phyloP scores from a whole-genome alignment of 2,888 invertebrate species.

The Scaptomyza flava region DNA sequence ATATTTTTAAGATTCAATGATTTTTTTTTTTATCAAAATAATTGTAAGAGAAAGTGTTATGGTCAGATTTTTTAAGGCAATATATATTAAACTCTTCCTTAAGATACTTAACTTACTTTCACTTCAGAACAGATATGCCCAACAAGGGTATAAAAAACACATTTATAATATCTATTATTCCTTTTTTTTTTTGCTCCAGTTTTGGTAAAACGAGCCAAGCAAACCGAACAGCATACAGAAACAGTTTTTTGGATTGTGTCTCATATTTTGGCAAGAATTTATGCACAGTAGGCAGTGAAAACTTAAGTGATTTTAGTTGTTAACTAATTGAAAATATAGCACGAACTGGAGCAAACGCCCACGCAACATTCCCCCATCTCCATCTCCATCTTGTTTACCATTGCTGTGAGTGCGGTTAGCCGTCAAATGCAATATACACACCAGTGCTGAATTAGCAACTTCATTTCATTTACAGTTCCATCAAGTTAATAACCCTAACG shows the following conservation, averaged over 20 bases:
- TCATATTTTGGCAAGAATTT: constrained; percentile 59
- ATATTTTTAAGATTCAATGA: neutral
- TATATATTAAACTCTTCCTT: no score
- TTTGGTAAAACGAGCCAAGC: constrained; percentile 46
- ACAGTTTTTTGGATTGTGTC: constrained; percentile 20
- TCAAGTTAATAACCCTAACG: constrained; percentile 56
- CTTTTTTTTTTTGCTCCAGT: constrained; percentile 55
- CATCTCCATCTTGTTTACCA: neutral
- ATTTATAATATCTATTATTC: constrained; percentile 42
- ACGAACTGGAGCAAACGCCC: constrained; percentile 10
- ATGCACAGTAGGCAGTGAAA: constrained; percentile 48
- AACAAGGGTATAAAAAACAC: constrained; percentile 22
- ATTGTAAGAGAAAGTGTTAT: neutral
- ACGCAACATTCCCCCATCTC: neutral
- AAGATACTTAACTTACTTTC: neutral
- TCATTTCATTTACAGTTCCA: constrained; percentile 57
- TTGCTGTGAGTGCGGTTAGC: constrained; percentile 1
- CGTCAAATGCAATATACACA: constrained; percentile 15
- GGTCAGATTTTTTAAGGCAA: neutral
- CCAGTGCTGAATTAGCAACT: constrained; percentile 38
- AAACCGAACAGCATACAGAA: constrained; percentile 38
- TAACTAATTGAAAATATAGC: constrained; percentile 50
- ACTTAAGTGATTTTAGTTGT: constrained; percentile 56
- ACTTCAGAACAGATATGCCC: neutral
- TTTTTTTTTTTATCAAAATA: no score